Evolutionary conservation across 1,140 invertebrate species (phyloP), one percentile per base, ranked within the genome.

Genomic region (Drosophila pallidifrons): DNA sequence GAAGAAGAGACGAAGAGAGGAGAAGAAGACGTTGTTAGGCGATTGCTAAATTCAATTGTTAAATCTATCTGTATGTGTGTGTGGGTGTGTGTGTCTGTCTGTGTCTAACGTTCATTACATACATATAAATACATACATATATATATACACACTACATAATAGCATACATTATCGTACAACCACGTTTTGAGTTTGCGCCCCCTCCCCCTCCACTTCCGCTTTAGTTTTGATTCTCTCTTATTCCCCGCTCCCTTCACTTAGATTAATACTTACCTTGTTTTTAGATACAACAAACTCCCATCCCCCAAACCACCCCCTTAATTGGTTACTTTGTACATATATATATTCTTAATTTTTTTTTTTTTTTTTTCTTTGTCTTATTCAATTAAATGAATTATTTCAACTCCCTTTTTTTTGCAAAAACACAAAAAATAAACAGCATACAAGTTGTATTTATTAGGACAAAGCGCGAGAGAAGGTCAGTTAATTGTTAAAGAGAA

Each of bases 401-500:
- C 51, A 32, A 15, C 30, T 32, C 68, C 60, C 58, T 55, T 77
- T 69, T 69, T 80, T 78, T 82, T 70, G 49, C 59, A 59, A 69
- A 54, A 63, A 59, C 43, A 49, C 35, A 52, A 72, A 72, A 59
- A 46, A 69, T 11, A 25, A 47, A 43, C 41, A 43, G 41, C 41
- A 13, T 13, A n/a, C 3, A 13, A 3, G 20, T 63, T 47, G 15
- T 57, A 57, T 57, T 57, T 35, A 57, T 57, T 57, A 57, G 35
- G 35, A 41, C 32, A 57, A 41, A 57, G 54, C 32, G 13, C 20
- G 13, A 30, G 54, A 41, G 72, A 69, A 43, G 78, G 68, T 80
- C 74, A 81, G 77, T 85, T 83, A 83, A 81, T 83, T 85, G 77
- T 73, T 87, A 77, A 80, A 78, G 59, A 65, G 63, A 67, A 72